Conservation (phyloP, 2,797 vertebrate genomes). For the Melanotaenia boesemani region DNA sequence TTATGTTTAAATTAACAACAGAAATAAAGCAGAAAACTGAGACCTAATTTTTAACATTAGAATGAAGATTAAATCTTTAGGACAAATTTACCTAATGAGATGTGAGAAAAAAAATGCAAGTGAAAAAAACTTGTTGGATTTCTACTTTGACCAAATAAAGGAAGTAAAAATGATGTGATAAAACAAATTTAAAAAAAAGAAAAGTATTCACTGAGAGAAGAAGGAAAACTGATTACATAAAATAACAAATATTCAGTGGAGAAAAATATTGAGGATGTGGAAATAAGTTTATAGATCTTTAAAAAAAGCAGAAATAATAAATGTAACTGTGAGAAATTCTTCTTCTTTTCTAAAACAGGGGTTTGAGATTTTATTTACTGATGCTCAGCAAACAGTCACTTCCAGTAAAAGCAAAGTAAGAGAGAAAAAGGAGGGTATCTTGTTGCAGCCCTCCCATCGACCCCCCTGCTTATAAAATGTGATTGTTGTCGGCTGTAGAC, state of each 20-base stretch:
- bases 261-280: no score
- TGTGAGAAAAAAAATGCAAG: neutral
- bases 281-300: no score
- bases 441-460: conserved; percentile 14
- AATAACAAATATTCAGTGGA: no score
- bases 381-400: conserved; percentile 1
- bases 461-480: no score
- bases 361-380: no score
- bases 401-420: conserved; percentile 38
- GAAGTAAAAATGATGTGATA: no score
- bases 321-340: no score
- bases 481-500: no score
- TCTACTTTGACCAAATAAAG: neutral
- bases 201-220: neutral
- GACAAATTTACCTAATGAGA: neutral
- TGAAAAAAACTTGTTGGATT: neutral
- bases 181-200: neutral
- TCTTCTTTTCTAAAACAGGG: no score
- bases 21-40: neutral
- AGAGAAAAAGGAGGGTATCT: neutral
- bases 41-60: no score
- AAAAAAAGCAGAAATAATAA: no score
- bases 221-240: neutral
- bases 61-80: neutral
- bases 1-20: no score